phyloP scores from a whole-genome alignment of 2,888 invertebrate genomes.

The Agrotis puta region DNA sequence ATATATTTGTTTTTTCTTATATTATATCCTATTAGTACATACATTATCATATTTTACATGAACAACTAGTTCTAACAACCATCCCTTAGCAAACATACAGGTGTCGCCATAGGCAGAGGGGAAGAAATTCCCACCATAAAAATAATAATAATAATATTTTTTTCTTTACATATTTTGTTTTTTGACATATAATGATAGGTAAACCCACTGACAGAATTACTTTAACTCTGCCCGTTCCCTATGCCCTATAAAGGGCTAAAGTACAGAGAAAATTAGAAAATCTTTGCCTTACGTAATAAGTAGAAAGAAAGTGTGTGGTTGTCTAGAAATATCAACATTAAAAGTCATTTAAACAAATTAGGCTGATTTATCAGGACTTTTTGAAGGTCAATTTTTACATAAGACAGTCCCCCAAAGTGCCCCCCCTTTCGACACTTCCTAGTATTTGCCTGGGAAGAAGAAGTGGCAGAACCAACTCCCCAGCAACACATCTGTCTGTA shows the following conservation, averaged over 20 bases:
- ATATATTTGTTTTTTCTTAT: slow-evolving; percentile 30
- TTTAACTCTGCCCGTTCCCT: slow-evolving; percentile 34
- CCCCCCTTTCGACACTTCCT: no score
- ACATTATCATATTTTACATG: slow-evolving; percentile 32
- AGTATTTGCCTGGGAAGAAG: no score
- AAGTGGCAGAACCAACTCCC: no score
- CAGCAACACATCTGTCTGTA: no score
- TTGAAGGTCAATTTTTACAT: no score
- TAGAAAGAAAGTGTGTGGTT: no score
- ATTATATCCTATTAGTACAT: slow-evolving; percentile 34
- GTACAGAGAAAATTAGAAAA: no score
- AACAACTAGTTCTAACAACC: slow-evolving; percentile 34
- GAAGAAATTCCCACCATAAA: slow-evolving; percentile 28
- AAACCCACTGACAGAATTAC: slow-evolving; percentile 36
- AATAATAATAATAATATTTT: slow-evolving; percentile 16
- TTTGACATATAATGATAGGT: slow-evolving; percentile 33
- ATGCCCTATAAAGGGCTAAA: slow-evolving; percentile 9
- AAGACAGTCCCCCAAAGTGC: no score
- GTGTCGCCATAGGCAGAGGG: slow-evolving; percentile 33
- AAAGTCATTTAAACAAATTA: no score
- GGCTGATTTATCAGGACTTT: no score
- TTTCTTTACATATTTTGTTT: slow-evolving; percentile 25
- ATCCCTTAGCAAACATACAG: slow-evolving; percentile 33
- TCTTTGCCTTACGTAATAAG: no score
- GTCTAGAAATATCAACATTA: no score